Percentiles rank a stretch among this genome's conserved stretches.
phyloP scores from a whole-genome alignment of 2,888 invertebrate genomes.

The Zhuqinia jingwanae region DNA sequence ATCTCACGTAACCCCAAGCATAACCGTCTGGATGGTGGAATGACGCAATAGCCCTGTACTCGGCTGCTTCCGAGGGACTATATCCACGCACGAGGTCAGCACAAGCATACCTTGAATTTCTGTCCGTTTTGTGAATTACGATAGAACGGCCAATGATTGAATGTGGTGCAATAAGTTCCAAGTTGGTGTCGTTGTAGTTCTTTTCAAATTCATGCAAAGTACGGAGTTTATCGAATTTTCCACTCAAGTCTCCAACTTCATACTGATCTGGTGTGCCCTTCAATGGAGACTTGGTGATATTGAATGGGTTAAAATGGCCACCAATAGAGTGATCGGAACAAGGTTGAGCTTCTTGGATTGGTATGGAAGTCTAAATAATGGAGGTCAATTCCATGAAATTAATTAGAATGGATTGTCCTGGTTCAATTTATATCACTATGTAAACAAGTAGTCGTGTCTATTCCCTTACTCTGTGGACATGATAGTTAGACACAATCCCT shows the following conservation, averaged over 20 bases:
- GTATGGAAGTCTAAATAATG: slow-evolving; percentile 87
- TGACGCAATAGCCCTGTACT: slow-evolving; percentile 92
- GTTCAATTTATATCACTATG: no score
- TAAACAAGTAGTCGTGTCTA: no score
- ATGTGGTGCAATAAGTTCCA: slow-evolving; percentile 90
- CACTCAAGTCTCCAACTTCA: slow-evolving; percentile 91
- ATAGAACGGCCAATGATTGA: slow-evolving; percentile 93
- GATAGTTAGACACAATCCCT: slow-evolving; percentile 86
- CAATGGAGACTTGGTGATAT: slow-evolving; percentile 85
- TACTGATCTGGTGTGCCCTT: slow-evolving; percentile 92
- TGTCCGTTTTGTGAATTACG: slow-evolving; percentile 88
- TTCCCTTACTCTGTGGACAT: slow-evolving; percentile 90
- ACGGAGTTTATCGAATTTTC: slow-evolving; percentile 91
- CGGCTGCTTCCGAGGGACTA: slow-evolving; percentile 92
- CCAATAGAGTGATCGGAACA: slow-evolving; percentile 91
- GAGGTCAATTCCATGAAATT: slow-evolving; percentile 32
- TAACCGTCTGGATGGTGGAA: slow-evolving; percentile 94
- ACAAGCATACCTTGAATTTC: slow-evolving; percentile 87
- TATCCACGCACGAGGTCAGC: slow-evolving; percentile 93
- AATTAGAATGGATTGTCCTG: slow-evolving; percentile 89
- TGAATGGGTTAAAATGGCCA: slow-evolving; percentile 93
- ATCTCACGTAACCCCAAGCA: slow-evolving; percentile 91
- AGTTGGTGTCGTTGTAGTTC: slow-evolving; percentile 89
- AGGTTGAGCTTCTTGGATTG: slow-evolving; percentile 91
- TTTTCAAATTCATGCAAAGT: slow-evolving; percentile 83